These are phyloP conservation scores for Lonchura striata DNA, from an alignment of 2,113 vertebrate genomes.

Conservation along the genomic window DNA sequence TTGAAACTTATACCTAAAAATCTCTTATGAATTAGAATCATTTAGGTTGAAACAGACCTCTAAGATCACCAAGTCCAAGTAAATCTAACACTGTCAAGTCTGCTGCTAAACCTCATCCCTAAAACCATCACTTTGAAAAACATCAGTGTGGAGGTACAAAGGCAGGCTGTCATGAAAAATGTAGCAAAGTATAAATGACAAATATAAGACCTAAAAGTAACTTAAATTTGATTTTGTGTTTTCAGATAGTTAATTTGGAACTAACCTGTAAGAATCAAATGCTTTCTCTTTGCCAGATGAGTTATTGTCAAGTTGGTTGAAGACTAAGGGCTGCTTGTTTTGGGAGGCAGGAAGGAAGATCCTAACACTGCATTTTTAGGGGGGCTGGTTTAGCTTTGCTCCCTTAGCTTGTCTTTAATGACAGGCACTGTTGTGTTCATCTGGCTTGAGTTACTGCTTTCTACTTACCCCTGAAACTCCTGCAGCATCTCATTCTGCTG, in stretches of 20 bases:
- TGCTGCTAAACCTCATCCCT: accelerated
- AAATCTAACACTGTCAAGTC: not conserved
- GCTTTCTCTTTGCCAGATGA: not conserved
- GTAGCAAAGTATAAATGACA: not conserved
- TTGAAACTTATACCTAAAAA: slow-evolving; percentile 8
- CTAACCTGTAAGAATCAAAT: not conserved
- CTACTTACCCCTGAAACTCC: not conserved
- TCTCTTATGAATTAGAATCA: not conserved
- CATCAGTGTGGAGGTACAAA: not conserved
- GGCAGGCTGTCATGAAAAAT: not conserved
- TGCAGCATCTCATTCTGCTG: not conserved
- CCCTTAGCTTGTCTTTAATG: not conserved
- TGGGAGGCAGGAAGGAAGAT: not conserved
- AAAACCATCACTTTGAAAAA: not conserved
- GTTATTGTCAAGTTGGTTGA: not conserved
- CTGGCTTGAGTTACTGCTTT: not conserved
- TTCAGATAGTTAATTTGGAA: not conserved
- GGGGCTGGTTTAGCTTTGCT: not conserved
- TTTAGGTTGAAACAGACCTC: not conserved
- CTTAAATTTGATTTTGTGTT: not conserved
- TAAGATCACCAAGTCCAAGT: not conserved
- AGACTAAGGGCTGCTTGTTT: not conserved
- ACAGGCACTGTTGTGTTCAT: not conserved
- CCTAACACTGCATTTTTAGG: accelerated
- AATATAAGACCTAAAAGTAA: not conserved